These are phyloP conservation scores for Mesorhabditis sp. DNA, from an alignment of 2,888 invertebrate species.

Conservation along the genomic window DNA sequence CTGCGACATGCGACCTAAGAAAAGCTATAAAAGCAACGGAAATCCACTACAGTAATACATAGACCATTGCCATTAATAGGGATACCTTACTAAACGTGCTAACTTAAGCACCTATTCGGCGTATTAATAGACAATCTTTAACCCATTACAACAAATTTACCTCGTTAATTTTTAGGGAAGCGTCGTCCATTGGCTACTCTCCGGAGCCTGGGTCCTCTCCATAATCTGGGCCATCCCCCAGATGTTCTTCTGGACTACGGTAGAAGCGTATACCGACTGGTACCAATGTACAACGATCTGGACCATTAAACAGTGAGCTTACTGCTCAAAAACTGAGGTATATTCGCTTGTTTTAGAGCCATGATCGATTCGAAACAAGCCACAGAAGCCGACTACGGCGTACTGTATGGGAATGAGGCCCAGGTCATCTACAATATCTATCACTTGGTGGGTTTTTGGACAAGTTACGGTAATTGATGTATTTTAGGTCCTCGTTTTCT, in stretches of 20 bases:
- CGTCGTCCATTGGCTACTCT: neutral
- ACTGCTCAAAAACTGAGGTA: neutral
- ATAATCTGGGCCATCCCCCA: slow-evolving; percentile 46
- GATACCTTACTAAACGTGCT: too few species aligned
- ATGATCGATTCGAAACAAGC: neutral
- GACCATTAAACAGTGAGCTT: slow-evolving; percentile 21
- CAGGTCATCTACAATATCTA: slow-evolving; percentile 46
- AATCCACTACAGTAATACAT: too few species aligned
- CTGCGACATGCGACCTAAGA: too few species aligned
- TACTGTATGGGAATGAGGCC: slow-evolving; percentile 10
- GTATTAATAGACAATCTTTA: too few species aligned
- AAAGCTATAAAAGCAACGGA: too few species aligned
- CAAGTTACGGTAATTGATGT: neutral
- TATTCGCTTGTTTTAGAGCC: neutral
- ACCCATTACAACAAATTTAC: too few species aligned
- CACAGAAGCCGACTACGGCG: neutral
- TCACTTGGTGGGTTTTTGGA: slow-evolving; percentile 35
- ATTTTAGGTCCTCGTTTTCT: slow-evolving; percentile 52
- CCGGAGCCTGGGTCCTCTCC: slow-evolving; percentile 43
- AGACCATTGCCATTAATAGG: too few species aligned
- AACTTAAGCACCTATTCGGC: too few species aligned
- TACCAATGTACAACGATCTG: slow-evolving; percentile 53
- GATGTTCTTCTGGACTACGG: slow-evolving; percentile 40
- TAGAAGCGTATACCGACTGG: slow-evolving; percentile 38
- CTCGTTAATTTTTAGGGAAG: neutral